Evolutionary conservation across 2,888 invertebrate species (phyloP).

Genomic region (Caenorhabditis sp.): DNA sequence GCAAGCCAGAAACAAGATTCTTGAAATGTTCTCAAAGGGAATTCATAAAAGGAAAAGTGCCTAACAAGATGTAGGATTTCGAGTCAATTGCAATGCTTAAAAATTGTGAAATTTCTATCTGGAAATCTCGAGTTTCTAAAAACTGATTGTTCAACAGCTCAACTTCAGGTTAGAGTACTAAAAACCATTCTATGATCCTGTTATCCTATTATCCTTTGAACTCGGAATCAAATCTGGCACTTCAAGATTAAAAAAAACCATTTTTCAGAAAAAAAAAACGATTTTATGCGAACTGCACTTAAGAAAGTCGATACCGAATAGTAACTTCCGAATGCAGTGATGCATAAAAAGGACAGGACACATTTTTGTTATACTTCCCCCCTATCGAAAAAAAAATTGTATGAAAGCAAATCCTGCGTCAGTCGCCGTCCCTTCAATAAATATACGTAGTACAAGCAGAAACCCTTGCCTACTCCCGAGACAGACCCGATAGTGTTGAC

Average conservation of each 20-base stretch:
- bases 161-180: too few relatives aligned
- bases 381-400: constrained; percentile 31
- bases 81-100: too few relatives aligned
- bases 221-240: too few relatives aligned
- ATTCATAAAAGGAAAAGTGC: neutral
- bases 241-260: neutral
- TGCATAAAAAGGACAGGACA: constrained; percentile 51
- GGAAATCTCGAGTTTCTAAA: too few relatives aligned
- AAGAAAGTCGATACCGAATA: constrained; percentile 14
- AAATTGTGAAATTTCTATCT: too few relatives aligned
- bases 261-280: neutral
- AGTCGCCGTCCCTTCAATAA: constrained; percentile 49
- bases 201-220: too few relatives aligned
- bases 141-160: too few relatives aligned
- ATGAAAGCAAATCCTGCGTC: constrained; percentile 51
- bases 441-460: constrained; percentile 58
- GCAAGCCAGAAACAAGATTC: constrained; percentile 6
- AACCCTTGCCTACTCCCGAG: constrained; percentile 15
- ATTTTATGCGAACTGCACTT: neutral
- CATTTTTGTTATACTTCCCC: constrained; percentile 22
- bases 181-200: too few relatives aligned
- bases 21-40: neutral
- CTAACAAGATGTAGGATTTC: too few relatives aligned
- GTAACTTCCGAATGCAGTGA: constrained; percentile 59
- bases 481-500: constrained; percentile 48